Percentiles rank a stretch among this genome's conserved stretches.
Evolutionary conservation across 2,113 vertebrate genomes (phyloP).

Genomic region (Vidua macroura): DNA sequence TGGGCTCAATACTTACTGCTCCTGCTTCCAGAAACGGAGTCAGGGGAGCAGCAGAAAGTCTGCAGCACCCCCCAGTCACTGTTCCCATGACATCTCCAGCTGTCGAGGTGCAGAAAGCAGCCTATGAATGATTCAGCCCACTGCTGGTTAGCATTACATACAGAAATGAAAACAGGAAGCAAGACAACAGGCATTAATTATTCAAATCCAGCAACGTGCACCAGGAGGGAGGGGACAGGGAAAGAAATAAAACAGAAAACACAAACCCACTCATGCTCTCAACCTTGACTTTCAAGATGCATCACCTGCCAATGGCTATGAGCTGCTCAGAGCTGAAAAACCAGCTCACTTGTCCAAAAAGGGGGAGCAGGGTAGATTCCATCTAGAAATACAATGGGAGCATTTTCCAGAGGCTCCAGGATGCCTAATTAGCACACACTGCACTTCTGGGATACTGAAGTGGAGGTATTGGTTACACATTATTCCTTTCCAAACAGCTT

Average conservation of each 20-base stretch:
- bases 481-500: not conserved
- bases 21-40: not conserved
- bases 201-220: slow-evolving; percentile 41
- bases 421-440: slow-evolving; percentile 31
- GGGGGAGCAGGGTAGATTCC: not conserved
- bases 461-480: not conserved
- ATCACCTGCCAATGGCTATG: not conserved
- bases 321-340: not conserved
- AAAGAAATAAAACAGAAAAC: not conserved
- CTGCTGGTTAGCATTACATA: slow-evolving; percentile 46
- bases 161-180: slow-evolving; percentile 63
- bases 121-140: slow-evolving; percentile 67
- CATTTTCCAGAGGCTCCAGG: slow-evolving; percentile 22
- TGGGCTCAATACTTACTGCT: not conserved
- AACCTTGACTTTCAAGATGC: not conserved
- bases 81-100: slow-evolving; percentile 32
- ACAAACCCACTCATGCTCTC: not conserved
- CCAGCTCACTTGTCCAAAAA: not conserved
- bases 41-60: not conserved
- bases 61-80: not conserved
- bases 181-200: slow-evolving; percentile 61
- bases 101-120: slow-evolving; percentile 2
- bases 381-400: slow-evolving; percentile 7
- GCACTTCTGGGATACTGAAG: not conserved
- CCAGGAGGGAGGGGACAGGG: not conserved